phyloP scores from a whole-genome alignment of 2,888 invertebrate genomes.

The Cheilosia vulpina region DNA sequence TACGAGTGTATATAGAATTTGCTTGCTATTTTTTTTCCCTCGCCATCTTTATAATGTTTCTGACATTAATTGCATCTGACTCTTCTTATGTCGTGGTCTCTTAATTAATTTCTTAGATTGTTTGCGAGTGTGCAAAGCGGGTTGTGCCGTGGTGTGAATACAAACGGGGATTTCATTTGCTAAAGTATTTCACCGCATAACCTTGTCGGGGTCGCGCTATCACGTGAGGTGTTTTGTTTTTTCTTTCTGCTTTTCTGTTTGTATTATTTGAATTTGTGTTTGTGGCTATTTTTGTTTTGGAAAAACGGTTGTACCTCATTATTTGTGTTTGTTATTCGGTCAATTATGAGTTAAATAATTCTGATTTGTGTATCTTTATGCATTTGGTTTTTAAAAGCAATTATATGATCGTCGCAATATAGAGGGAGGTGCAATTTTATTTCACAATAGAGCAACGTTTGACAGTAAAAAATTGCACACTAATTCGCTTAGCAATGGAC shows the following conservation, averaged over 20 bases:
- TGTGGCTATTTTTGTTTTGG: slow-evolving; percentile 21
- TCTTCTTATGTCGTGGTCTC: slow-evolving; percentile 59
- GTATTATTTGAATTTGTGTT: slow-evolving; percentile 1
- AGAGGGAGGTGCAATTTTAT: not conserved
- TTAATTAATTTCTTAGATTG: slow-evolving; percentile 59
- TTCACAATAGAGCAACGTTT: not conserved
- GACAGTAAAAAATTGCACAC: not conserved
- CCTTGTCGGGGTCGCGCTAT: slow-evolving; percentile 37
- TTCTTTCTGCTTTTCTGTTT: slow-evolving; percentile 8
- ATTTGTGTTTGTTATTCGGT: slow-evolving; percentile 25
- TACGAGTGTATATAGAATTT: slow-evolving; percentile 40
- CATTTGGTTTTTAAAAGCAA: not conserved
- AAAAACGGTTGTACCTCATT: slow-evolving; percentile 35
- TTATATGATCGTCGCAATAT: not conserved
- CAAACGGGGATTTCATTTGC: slow-evolving; percentile 38
- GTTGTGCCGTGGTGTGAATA: slow-evolving; percentile 25
- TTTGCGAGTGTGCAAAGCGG: slow-evolving; percentile 18
- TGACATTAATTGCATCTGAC: slow-evolving; percentile 68
- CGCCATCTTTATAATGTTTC: slow-evolving; percentile 19
- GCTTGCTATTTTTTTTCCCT: slow-evolving; percentile 1
- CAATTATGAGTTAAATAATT: slow-evolving; percentile 30
- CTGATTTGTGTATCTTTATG: not conserved
- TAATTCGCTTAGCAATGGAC: not conserved
- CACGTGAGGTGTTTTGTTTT: slow-evolving; percentile 45
- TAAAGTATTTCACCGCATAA: not conserved